phyloP scores from a whole-genome alignment of 2,797 vertebrate genomes.

The Phrynocephalus guinanensis region DNA sequence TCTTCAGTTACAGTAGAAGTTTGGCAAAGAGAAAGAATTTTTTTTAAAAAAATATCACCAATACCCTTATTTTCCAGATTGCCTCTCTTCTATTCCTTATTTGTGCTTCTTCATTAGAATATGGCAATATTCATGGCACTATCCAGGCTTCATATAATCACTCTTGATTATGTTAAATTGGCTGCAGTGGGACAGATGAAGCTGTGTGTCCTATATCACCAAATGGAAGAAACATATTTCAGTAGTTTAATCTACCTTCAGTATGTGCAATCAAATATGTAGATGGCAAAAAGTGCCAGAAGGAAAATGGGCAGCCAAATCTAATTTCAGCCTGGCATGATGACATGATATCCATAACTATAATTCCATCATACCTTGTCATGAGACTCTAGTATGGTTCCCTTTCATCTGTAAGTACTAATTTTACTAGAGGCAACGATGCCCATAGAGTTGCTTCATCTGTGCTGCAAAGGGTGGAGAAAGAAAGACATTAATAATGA shows the following conservation, averaged over 20 bases:
- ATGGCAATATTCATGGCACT: constrained; percentile 82
- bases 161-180: constrained; percentile 53
- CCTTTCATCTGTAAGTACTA: constrained; percentile 55
- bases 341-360: constrained; percentile 48
- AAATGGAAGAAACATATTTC: constrained; percentile 53
- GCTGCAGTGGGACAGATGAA: constrained; percentile 62
- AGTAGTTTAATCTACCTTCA: constrained; percentile 50
- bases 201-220: constrained; percentile 55
- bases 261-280: constrained; percentile 29
- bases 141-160: constrained; percentile 79
- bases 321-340: constrained; percentile 60
- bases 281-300: constrained; percentile 50
- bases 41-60: constrained; percentile 5
- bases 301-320: constrained; percentile 51
- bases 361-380: constrained; percentile 53
- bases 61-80: constrained; percentile 65
- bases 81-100: constrained; percentile 76
- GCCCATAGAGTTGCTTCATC: constrained; percentile 50
- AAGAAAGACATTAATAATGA: constrained; percentile 65
- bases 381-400: constrained; percentile 53
- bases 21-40: constrained; percentile 15
- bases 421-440: constrained; percentile 61
- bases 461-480: constrained; percentile 46
- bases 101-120: constrained; percentile 81
- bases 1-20: constrained; percentile 80